Base-by-base conservation (phyloP, 1,140 invertebrate genomes). In the Caenorhabditis latens region DNA sequence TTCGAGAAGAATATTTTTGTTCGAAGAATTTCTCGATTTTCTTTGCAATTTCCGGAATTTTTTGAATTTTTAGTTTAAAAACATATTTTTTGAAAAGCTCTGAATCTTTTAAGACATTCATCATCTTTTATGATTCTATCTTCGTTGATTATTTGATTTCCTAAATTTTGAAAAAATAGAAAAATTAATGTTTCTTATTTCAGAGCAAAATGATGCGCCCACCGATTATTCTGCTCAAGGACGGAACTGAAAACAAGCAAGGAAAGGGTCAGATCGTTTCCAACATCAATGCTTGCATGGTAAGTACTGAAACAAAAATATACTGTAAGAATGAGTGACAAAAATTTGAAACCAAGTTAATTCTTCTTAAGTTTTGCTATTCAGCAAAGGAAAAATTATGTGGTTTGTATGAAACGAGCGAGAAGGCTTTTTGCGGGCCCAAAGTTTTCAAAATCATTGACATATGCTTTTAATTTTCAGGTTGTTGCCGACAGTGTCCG, bases 201-300 rank as follows among this genome's bases (percentile, higher is more conserved):
- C 46, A 79, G 71, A 79, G 75, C 79, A 89, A 88, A 40, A 89
- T 89, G 88, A 90, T 88, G 86, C 75, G 84, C 40, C 86, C 87
- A 89, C 97, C 98, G 95, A 99, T 99, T 90, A 95, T 99, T 91
- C 94, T 99, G 71, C 94, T 99, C 90, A 98, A 98, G 94, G 98
- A 99, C 93, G 98, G 98, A 14, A 99, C 98, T 32, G 98, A 99
- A 93, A 95, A 95, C 88, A 96, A 96, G 21, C 97, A 99, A 94
- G 98, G 98, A 55, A 97, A 97, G 91, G 95, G 96, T 6, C 98
- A 99, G 93, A 94, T 99, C 65, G 95, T 99, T 88, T 98, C 97
- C 63, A 99, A 99, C 93, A 99, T 99, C 93, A 99, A 97, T 95
- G 98, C 98, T n/a, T 99, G 98, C 93, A 96, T 97, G 93, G 83